Evolutionary conservation across 2,113 vertebrate species (phyloP).

Genomic region (Alethe diademata): DNA sequence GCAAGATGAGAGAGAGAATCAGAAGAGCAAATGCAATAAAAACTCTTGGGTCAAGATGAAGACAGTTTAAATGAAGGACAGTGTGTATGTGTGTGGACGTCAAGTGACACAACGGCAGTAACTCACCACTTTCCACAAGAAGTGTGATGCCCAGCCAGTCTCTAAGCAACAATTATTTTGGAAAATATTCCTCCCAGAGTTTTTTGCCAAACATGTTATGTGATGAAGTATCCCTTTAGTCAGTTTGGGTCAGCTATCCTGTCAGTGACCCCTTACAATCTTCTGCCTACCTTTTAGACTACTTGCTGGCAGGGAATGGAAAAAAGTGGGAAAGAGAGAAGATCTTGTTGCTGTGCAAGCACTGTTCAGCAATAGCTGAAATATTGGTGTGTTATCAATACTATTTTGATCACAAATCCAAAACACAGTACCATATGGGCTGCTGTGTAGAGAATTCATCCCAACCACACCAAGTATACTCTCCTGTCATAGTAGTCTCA

Average conservation of each 20-base stretch:
- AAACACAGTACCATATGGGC: background rate
- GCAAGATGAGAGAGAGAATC: background rate
- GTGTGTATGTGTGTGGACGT: background rate
- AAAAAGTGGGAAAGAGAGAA: background rate
- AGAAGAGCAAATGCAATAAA: background rate
- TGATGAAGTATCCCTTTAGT: background rate
- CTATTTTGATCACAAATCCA: background rate
- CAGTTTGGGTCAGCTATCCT: background rate
- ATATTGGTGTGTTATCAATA: background rate
- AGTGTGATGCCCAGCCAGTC: background rate
- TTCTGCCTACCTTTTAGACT: background rate
- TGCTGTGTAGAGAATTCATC: background rate
- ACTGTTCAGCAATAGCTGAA: background rate
- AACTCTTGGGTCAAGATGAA: background rate
- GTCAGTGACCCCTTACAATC: background rate
- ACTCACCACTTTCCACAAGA: background rate
- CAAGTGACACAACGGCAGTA: background rate
- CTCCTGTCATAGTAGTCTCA: background rate
- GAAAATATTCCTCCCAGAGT: background rate
- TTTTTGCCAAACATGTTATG: background rate
- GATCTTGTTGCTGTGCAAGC: background rate
- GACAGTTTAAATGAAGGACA: background rate
- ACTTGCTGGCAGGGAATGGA: background rate
- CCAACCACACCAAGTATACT: background rate
- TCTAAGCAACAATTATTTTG: background rate